Evolutionary conservation across 2,888 invertebrate genomes (phyloP).

Genomic region (Volucella inanis): DNA sequence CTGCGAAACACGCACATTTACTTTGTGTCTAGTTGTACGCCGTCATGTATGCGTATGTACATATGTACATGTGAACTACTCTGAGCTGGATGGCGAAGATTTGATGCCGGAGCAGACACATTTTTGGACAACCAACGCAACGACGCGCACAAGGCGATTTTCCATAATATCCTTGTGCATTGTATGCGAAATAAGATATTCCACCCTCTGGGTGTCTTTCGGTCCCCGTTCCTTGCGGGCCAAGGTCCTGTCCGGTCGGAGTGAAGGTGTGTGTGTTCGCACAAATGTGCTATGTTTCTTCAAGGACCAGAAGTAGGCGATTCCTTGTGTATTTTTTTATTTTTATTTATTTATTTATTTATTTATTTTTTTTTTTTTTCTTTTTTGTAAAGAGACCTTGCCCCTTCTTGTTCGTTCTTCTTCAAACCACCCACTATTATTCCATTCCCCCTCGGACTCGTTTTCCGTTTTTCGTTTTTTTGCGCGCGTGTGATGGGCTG

Average conservation of each 20-base stretch:
- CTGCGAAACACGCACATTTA: conserved; percentile 62
- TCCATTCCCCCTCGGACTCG: conserved; percentile 6
- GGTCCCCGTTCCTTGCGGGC: conserved; percentile 19
- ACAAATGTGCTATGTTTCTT: conserved; percentile 62
- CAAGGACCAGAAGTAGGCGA: conserved; percentile 63
- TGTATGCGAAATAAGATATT: conserved; percentile 74
- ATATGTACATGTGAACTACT: conserved; percentile 24
- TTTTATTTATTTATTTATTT: no score
- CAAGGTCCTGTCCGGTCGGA: not conserved
- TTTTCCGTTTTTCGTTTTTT: conserved; percentile 58
- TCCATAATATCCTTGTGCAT: conserved; percentile 74
- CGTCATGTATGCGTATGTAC: conserved; percentile 16
- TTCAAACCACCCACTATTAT: not conserved
- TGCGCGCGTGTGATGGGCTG: conserved; percentile 75
- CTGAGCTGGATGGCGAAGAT: conserved; percentile 66
- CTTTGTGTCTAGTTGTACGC: not conserved
- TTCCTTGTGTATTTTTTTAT: conserved; percentile 9
- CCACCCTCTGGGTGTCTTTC: conserved; percentile 47
- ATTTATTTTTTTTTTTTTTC: conserved; percentile 11
- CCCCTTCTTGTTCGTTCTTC: not conserved
- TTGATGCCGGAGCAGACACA: conserved; percentile 70
- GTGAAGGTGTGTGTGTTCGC: conserved; percentile 25
- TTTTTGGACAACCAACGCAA: conserved; percentile 75
- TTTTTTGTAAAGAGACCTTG: conserved; percentile 63
- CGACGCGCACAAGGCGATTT: conserved; percentile 74